Conservation (phyloP, 2,113 vertebrate species). For the Channa argus region DNA sequence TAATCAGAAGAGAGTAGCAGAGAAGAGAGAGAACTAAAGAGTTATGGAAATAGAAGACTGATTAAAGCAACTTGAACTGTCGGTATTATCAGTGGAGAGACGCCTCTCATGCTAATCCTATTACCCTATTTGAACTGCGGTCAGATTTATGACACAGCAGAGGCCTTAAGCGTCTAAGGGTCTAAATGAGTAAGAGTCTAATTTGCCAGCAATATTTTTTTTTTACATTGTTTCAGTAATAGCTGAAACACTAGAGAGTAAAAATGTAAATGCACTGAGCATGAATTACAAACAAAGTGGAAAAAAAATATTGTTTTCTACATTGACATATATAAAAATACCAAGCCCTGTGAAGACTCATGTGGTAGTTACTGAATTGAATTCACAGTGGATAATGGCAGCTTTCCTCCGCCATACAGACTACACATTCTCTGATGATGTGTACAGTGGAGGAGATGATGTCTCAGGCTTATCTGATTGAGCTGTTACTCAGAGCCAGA, state of each 20-base stretch:
- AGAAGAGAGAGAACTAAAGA: neutral
- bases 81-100: neutral
- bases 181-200: neutral
- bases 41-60: slow-evolving; percentile 9
- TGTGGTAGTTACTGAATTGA: neutral
- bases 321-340: neutral
- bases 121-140: neutral
- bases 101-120: neutral
- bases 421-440: slow-evolving; percentile 12
- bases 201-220: neutral
- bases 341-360: neutral
- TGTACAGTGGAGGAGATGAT: slow-evolving; percentile 40
- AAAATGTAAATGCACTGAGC: neutral
- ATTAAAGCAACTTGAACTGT: slow-evolving; percentile 7
- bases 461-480: slow-evolving; percentile 32
- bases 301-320: neutral
- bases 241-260: neutral
- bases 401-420: neutral
- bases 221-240: neutral
- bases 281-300: neutral
- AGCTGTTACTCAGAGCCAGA: slow-evolving; percentile 19
- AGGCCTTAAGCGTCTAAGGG: neutral
- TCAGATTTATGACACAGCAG: slow-evolving; percentile 6
- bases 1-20: neutral
- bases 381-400: neutral